A percentile compares a stretch with the other conserved stretches of the same genome.
Conservation (phyloP, 2,797 vertebrate genomes). For the Neosilurus hyrtlii region DNA sequence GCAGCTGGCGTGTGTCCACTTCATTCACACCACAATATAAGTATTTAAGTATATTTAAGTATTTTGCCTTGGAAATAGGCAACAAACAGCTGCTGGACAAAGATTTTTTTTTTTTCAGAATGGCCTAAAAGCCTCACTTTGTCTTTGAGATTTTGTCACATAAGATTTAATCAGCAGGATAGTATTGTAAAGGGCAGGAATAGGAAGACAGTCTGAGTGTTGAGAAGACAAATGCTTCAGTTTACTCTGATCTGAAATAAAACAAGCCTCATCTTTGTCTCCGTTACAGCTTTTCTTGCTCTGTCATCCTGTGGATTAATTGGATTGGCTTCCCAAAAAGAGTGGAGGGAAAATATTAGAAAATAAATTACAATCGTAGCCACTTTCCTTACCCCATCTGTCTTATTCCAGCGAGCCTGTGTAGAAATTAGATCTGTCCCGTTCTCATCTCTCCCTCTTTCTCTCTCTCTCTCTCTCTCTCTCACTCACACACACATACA, state of each 20-base stretch:
- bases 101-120: constrained; percentile 62
- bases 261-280: constrained; percentile 62
- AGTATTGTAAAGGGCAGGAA: constrained; percentile 59
- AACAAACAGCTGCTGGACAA: constrained; percentile 59
- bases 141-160: constrained; percentile 64
- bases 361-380: constrained; percentile 62
- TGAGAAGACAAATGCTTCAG: constrained; percentile 70
- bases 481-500: background rate
- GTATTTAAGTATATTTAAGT: too few relatives aligned
- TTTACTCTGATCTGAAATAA: constrained; percentile 68
- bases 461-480: constrained; percentile 9
- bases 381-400: constrained; percentile 54
- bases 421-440: constrained; percentile 38
- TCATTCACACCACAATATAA: too few relatives aligned
- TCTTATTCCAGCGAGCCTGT: constrained; percentile 58
- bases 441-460: constrained; percentile 24
- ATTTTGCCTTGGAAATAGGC: constrained; percentile 62
- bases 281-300: constrained; percentile 47
- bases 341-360: constrained; percentile 46
- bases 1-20: too few relatives aligned
- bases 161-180: constrained; percentile 63
- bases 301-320: constrained; percentile 57
- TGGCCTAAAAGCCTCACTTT: constrained; percentile 63
- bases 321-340: constrained; percentile 54
- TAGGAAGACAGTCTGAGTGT: constrained; percentile 57